phyloP scores from a whole-genome alignment of 2,113 vertebrate genomes.

The Delphinapterus leucas region DNA sequence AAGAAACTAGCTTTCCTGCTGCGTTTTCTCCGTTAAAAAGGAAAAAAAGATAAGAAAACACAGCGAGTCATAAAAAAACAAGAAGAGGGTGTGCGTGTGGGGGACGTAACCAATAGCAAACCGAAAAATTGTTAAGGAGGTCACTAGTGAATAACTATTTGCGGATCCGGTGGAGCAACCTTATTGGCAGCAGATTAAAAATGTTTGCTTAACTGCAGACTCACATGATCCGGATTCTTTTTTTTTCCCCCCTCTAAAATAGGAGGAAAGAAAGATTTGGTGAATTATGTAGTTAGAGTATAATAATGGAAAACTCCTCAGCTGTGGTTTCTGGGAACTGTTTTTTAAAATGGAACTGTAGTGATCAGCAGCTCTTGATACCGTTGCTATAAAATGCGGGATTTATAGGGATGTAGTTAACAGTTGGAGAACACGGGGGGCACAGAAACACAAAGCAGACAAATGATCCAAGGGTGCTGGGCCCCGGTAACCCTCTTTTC shows the following conservation, averaged over 20 bases:
- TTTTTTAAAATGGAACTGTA: slow-evolving; percentile 32
- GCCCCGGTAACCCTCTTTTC: background rate
- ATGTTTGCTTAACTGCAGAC: slow-evolving; percentile 54
- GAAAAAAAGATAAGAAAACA: background rate
- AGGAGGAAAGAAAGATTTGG: slow-evolving; percentile 54
- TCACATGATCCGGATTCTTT: slow-evolving; percentile 38
- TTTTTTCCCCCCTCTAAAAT: background rate
- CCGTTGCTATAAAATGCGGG: background rate
- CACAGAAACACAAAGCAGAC: background rate
- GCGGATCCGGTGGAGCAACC: background rate
- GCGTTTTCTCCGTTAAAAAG: slow-evolving; percentile 35
- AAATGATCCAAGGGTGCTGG: background rate
- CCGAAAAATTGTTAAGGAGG: slow-evolving; percentile 57
- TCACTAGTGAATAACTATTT: background rate
- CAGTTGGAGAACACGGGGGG: background rate
- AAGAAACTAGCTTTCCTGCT: background rate
- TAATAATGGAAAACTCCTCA: slow-evolving; percentile 63
- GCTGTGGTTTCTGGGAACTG: slow-evolving; percentile 62
- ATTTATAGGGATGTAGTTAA: background rate
- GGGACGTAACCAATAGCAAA: background rate
- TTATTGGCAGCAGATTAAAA: slow-evolving; percentile 51
- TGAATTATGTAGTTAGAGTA: slow-evolving; percentile 43
- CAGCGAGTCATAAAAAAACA: slow-evolving; percentile 26
- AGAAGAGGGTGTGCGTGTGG: background rate
- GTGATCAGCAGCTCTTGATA: slow-evolving; percentile 11